phyloP scores from a whole-genome alignment of 1,140 invertebrate genomes.

The Eubasilissa regina region DNA sequence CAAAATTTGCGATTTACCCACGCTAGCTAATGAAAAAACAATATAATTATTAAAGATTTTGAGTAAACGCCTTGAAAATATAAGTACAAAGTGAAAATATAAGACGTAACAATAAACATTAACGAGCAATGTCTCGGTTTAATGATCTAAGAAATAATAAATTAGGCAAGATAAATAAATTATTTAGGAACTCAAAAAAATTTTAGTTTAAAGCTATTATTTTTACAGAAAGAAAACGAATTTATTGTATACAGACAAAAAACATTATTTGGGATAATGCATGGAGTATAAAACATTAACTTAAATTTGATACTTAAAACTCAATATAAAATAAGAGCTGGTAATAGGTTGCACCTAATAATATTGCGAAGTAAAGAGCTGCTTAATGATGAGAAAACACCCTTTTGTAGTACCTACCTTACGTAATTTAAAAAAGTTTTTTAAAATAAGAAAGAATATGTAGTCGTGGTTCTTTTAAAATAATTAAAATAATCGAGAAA shows the following conservation, averaged over 20 bases:
- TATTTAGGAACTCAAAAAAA: conserved; percentile 16
- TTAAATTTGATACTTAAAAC: conserved; percentile 23
- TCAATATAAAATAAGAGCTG: conserved; percentile 10
- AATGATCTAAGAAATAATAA: not conserved
- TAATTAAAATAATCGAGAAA: too few relatives aligned
- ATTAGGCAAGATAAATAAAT: not conserved
- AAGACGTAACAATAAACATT: too few relatives aligned
- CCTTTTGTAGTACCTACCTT: not conserved
- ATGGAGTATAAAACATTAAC: conserved; percentile 6
- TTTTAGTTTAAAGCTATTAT: not conserved
- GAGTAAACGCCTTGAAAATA: too few relatives aligned
- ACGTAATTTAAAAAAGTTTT: too few relatives aligned
- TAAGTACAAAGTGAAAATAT: too few relatives aligned
- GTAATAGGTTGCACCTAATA: conserved; percentile 31
- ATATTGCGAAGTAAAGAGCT: not conserved
- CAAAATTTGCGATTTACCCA: too few relatives aligned
- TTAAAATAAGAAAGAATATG: too few relatives aligned
- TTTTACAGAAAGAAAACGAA: conserved; percentile 7
- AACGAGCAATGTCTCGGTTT: not conserved
- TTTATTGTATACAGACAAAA: conserved; percentile 1
- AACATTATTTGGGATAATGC: conserved; percentile 13
- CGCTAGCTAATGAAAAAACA: too few relatives aligned
- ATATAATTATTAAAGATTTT: too few relatives aligned
- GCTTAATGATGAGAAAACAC: conserved; percentile 28
- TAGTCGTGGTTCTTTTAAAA: too few relatives aligned